Base-by-base conservation (phyloP, 2,797 vertebrate species). In the Babyrousa celebensis region DNA sequence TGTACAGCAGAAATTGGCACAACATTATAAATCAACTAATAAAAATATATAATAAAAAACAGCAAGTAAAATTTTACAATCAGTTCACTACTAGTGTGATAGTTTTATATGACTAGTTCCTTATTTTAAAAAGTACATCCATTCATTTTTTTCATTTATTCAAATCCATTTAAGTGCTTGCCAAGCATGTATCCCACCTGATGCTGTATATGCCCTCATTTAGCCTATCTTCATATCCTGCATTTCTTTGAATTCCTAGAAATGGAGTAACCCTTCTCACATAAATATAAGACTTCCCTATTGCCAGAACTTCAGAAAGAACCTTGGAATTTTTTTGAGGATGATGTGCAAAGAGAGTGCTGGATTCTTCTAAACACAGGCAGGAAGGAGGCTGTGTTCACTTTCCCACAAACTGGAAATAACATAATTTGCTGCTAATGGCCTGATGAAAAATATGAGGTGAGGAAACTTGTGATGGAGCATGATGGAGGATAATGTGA, bases 51-150 rank as follows among this genome's bases (percentile, higher is more conserved):
- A 48, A 48, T 48, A 48, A 48, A 14, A 82, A 85, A 88, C 5
- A 94, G n/a, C 32, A 86, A 91, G 92, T 67, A 89, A 63, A 89
- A 92, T 56, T 4, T 67, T 32, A 56, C 5, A 12, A 56, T 71
- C 4, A 71, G 23, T 60, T 94, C 89, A 86, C 2, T 32, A 18
- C 54, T 72, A 86, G 32, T 40, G 68, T 29, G n/a, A 56, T 72
- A 68, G 65, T 87, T 94, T 83, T 52, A 4, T 56, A 90, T 52
- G 71, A 79, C 5, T 85, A 20, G 9, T 1, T 85, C 2, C 20
- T 25, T 89, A 84, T 92, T 93, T 95, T 58, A 52, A 75, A 89
- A 92, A 21, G 25, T 29, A 70, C 60, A 80, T n/a, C 88, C 0
- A 20, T 65, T 85, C 1, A 32, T 78, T 79, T 83, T 75, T 87